Evolutionary conservation across 1,140 invertebrate species (phyloP).

Genomic region (Zophobas atratus): DNA sequence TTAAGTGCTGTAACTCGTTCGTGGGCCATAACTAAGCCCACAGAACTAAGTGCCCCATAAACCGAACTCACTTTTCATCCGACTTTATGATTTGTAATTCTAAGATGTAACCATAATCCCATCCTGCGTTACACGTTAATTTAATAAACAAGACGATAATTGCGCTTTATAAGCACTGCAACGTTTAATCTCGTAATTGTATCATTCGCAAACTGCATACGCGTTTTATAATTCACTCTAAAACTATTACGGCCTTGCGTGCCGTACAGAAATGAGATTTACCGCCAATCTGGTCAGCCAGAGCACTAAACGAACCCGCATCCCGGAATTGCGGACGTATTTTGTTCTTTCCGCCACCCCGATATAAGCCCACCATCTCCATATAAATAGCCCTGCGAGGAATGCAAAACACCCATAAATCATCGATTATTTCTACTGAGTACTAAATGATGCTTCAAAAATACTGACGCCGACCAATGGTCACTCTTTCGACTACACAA

Average conservation of each 20-base stretch:
- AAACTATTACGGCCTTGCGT: slow-evolving; percentile 23
- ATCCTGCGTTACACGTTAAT: slow-evolving; percentile 50
- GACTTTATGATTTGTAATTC: slow-evolving; percentile 57
- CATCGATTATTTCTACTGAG: slow-evolving; percentile 55
- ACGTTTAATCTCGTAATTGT: slow-evolving; percentile 55
- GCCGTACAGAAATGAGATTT: slow-evolving; percentile 35
- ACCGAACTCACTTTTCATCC: slow-evolving; percentile 57
- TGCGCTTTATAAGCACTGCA: slow-evolving; percentile 49
- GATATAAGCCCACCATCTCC: slow-evolving; percentile 44
- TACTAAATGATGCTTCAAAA: slow-evolving; percentile 61
- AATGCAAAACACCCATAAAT: slow-evolving; percentile 51
- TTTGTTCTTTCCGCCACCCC: slow-evolving; percentile 47
- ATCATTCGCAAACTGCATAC: slow-evolving; percentile 50
- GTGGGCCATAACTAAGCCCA: slow-evolving; percentile 48
- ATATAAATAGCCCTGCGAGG: slow-evolving; percentile 49
- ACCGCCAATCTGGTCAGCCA: slow-evolving; percentile 45
- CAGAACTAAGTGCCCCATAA: slow-evolving; percentile 52
- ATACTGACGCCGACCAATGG: slow-evolving; percentile 54
- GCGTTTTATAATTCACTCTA: slow-evolving; percentile 48
- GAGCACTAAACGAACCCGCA: slow-evolving; percentile 43
- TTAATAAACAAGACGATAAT: slow-evolving; percentile 54
- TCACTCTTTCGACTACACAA: slow-evolving; percentile 31
- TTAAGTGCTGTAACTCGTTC: slow-evolving; percentile 52
- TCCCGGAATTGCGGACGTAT: slow-evolving; percentile 47
- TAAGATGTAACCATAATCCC: slow-evolving; percentile 50